Conservation (phyloP, 1,140 invertebrate species). For the Hirudo medicinalis region DNA sequence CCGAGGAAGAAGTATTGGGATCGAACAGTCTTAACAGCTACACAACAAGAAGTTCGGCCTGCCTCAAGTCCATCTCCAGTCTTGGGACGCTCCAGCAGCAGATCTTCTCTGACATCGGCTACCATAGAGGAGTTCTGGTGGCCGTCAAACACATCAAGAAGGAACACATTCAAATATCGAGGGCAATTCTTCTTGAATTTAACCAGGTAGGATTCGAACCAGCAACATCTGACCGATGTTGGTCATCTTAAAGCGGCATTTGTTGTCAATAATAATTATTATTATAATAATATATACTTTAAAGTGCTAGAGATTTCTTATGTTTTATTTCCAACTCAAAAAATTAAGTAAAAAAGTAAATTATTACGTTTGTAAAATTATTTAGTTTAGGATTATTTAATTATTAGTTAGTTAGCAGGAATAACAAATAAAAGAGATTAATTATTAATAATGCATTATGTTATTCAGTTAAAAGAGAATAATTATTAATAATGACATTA, state of each 20-base stretch:
- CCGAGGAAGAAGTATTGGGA: background rate
- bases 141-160: constrained; percentile 22
- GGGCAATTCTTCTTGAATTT: constrained; percentile 21
- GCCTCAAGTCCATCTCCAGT: constrained; percentile 12
- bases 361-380: too few species aligned
- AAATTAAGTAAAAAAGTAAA: too few species aligned
- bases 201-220: constrained; percentile 18
- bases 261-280: too few species aligned
- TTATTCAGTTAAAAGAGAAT: constrained; percentile 70
- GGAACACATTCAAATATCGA: constrained; percentile 21
- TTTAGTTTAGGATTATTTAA: too few species aligned
- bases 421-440: too few species aligned
- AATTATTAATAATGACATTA: too few species aligned
- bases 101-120: constrained; percentile 19
- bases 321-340: background rate
- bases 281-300: too few species aligned
- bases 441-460: too few species aligned
- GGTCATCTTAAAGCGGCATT: too few species aligned
- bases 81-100: constrained; percentile 16
- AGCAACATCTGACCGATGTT: too few species aligned
- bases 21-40: background rate
- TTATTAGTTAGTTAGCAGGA: too few species aligned
- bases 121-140: constrained; percentile 19
- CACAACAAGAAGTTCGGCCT: background rate
- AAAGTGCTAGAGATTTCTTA: background rate